These are phyloP conservation scores for Apostichopus parvimensis DNA, from an alignment of 35 echinoderm and acorn worm species.

Conservation along the genomic window DNA sequence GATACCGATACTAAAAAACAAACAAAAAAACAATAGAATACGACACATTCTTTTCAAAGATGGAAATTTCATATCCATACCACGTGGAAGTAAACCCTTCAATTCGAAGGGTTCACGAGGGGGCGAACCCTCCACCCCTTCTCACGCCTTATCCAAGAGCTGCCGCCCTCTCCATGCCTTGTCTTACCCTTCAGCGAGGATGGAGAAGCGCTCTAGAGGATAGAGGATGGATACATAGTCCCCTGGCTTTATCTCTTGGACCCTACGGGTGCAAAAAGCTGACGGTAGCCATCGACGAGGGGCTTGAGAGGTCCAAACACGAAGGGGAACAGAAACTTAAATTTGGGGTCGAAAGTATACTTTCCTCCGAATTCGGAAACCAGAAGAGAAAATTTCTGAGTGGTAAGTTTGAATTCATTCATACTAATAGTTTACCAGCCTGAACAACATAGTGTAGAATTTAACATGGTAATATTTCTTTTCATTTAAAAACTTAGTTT, in stretches of 20 bases:
- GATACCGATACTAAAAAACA: too few species aligned
- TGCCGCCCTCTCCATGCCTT: not conserved
- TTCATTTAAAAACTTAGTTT: too few species aligned
- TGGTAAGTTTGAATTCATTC: not conserved
- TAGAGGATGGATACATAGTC: not conserved
- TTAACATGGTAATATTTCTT: too few species aligned
- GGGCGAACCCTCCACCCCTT: not conserved
- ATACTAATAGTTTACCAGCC: too few species aligned
- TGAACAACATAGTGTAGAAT: too few species aligned
- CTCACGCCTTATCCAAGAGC: slow-evolving; percentile 4
- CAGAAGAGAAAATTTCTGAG: not conserved
- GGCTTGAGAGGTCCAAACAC: slow-evolving; percentile 2
- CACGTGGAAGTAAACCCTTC: slow-evolving; percentile 5
- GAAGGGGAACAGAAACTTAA: slow-evolving; percentile 21
- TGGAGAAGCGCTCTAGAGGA: slow-evolving; percentile 17
- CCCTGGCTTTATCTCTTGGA: not conserved
- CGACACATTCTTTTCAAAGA: not conserved
- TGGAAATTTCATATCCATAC: slow-evolving; percentile 34
- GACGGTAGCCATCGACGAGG: not conserved
- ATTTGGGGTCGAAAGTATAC: slow-evolving; percentile 29
- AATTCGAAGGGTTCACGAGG: not conserved
- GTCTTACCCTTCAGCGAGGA: slow-evolving; percentile 8
- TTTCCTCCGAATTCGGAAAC: slow-evolving; percentile 25
- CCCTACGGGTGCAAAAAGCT: slow-evolving; percentile 6
- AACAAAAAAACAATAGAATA: too few species aligned